Conservation (phyloP, 2,797 vertebrate species). For the Enteromius paludinosus region DNA sequence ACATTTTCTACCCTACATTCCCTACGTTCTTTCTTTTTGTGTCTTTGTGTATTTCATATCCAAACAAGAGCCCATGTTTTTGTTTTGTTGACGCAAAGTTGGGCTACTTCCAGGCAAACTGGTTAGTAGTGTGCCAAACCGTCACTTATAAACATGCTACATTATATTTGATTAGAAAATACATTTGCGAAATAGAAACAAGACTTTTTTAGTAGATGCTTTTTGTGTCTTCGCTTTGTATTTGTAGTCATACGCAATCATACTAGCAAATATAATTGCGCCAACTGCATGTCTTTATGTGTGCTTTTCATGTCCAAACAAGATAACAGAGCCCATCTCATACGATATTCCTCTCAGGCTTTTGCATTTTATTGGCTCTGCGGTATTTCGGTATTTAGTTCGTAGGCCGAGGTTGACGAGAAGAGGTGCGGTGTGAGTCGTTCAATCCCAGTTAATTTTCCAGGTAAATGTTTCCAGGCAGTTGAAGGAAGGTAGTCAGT, state of each 20-base stretch:
- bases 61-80: neutral
- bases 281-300: neutral
- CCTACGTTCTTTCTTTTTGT: neutral
- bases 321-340: conserved; percentile 1
- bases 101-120: neutral
- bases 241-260: neutral
- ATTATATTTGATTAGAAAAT: neutral
- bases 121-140: neutral
- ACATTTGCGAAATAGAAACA: neutral
- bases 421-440: conserved; percentile 53
- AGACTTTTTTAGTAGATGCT: neutral
- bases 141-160: neutral
- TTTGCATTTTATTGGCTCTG: conserved; percentile 23
- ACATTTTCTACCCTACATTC: neutral
- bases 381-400: conserved; percentile 60
- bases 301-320: conserved; percentile 35
- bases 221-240: neutral
- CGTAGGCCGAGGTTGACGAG: conserved; percentile 58
- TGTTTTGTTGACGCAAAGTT: no score
- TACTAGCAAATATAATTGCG: neutral
- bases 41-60: conserved; percentile 2
- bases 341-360: conserved; percentile 11
- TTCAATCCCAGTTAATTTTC: conserved; percentile 71
- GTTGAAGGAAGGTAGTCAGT: conserved; percentile 64
- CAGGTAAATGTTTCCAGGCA: conserved; percentile 75